phyloP scores from a whole-genome alignment of 2,113 vertebrate genomes.

The Oxygymnocypris stewartii region DNA sequence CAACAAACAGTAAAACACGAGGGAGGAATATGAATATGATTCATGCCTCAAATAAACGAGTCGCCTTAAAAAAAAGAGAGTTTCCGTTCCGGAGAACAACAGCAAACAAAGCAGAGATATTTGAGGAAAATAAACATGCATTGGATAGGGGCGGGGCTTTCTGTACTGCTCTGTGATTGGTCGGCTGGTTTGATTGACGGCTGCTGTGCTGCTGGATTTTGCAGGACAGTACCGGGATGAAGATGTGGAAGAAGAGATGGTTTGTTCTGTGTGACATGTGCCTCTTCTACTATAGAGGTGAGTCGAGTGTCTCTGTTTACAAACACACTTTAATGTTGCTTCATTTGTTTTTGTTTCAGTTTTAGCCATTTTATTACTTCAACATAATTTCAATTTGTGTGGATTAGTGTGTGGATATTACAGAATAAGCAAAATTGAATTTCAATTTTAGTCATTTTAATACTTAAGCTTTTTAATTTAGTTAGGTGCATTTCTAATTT shows the following conservation, averaged over 20 bases:
- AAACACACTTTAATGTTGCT: background rate
- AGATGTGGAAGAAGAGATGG: slow-evolving; percentile 98
- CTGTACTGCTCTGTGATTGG: slow-evolving; percentile 13
- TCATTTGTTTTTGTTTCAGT: background rate
- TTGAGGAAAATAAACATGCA: background rate
- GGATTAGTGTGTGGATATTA: too few species aligned
- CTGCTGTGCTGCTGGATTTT: slow-evolving; percentile 47
- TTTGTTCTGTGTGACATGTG: slow-evolving; percentile 97
- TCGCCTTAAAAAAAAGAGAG: background rate
- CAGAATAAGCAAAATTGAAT: too few species aligned
- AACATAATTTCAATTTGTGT: too few species aligned
- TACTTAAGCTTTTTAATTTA: too few species aligned
- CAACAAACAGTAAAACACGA: slow-evolving; percentile 2
- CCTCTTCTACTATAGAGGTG: slow-evolving; percentile 98
- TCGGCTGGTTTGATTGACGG: background rate
- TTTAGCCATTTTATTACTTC: too few species aligned
- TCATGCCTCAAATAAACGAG: slow-evolving; percentile 12
- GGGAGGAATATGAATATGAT: slow-evolving; percentile 21
- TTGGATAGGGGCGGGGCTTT: background rate
- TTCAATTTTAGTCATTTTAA: too few species aligned
- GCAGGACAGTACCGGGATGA: slow-evolving; percentile 97
- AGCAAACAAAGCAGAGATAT: background rate
- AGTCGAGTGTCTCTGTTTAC: slow-evolving; percentile 48
- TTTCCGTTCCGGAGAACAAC: background rate
- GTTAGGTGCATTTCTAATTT: too few species aligned